These are phyloP conservation scores for Drosophila melanica DNA, from an alignment of 1,140 invertebrate species.

Conservation along the genomic window DNA sequence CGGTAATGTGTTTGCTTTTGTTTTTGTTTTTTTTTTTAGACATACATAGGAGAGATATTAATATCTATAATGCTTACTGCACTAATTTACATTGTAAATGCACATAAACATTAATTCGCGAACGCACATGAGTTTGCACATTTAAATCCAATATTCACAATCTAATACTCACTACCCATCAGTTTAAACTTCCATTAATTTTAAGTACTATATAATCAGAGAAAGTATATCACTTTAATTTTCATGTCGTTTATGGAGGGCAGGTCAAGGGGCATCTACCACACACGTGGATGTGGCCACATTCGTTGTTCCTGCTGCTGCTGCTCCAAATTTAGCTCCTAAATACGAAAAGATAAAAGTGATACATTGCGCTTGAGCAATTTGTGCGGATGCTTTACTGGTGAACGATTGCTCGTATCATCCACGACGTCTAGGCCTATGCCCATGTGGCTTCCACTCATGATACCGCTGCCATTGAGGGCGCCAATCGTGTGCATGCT, in stretches of 20 bases:
- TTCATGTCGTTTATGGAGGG: slow-evolving; percentile 73
- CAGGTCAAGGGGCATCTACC: slow-evolving; percentile 28
- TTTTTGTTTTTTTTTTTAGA: background rate
- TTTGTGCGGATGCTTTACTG: slow-evolving; percentile 60
- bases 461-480: slow-evolving; percentile 51
- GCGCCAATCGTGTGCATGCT: slow-evolving; percentile 71
- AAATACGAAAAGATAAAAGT: slow-evolving; percentile 81
- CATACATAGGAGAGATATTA: slow-evolving; percentile 33
- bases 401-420: slow-evolving; percentile 53
- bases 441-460: slow-evolving; percentile 73
- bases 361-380: slow-evolving; percentile 82
- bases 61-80: slow-evolving; percentile 57
- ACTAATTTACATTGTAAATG: slow-evolving; percentile 78
- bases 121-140: slow-evolving; percentile 44
- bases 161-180: slow-evolving; percentile 58
- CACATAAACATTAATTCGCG: slow-evolving; percentile 60
- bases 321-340: slow-evolving; percentile 37
- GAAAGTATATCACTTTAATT: slow-evolving; percentile 79
- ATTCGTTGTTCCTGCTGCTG: slow-evolving; percentile 53
- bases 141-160: slow-evolving; percentile 21
- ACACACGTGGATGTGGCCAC: slow-evolving; percentile 29
- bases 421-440: slow-evolving; percentile 55
- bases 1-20: slow-evolving; percentile 21
- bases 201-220: slow-evolving; percentile 74
- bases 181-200: slow-evolving; percentile 64